phyloP scores from a whole-genome alignment of 2,113 vertebrate species.

The Cyanistes caeruleus region DNA sequence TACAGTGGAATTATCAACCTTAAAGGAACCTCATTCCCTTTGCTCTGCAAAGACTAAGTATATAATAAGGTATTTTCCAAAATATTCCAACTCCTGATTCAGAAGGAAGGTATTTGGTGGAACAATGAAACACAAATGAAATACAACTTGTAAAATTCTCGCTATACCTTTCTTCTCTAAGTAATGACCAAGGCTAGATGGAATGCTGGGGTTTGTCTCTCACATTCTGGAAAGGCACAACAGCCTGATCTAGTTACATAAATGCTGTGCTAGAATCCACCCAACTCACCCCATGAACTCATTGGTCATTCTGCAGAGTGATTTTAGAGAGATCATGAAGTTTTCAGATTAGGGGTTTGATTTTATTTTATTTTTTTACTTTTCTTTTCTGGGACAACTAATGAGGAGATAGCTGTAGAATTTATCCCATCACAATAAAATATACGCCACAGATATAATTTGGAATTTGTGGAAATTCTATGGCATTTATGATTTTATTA shows the following conservation, averaged over 20 bases:
- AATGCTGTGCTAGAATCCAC: neutral
- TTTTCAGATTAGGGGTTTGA: neutral
- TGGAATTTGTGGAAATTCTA: neutral
- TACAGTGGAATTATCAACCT: neutral
- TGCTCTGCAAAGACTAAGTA: neutral
- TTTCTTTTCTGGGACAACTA: fast-evolving
- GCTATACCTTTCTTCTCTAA: neutral
- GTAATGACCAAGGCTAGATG: neutral
- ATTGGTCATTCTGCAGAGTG: fast-evolving
- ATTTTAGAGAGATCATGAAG: neutral
- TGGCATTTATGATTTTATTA: neutral
- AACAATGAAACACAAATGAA: neutral
- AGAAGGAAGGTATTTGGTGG: neutral
- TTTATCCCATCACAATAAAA: neutral
- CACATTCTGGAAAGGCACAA: neutral
- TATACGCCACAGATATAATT: neutral
- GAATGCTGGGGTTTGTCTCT: neutral
- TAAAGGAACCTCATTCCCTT: neutral
- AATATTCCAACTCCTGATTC: neutral
- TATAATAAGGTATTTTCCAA: neutral
- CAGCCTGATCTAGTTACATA: neutral
- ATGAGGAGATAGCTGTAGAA: neutral
- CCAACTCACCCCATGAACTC: neutral
- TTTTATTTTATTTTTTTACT: too few species aligned
- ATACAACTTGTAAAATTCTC: neutral